Evolutionary conservation across 2,113 vertebrate genomes (phyloP).

Genomic region (Solea solea): DNA sequence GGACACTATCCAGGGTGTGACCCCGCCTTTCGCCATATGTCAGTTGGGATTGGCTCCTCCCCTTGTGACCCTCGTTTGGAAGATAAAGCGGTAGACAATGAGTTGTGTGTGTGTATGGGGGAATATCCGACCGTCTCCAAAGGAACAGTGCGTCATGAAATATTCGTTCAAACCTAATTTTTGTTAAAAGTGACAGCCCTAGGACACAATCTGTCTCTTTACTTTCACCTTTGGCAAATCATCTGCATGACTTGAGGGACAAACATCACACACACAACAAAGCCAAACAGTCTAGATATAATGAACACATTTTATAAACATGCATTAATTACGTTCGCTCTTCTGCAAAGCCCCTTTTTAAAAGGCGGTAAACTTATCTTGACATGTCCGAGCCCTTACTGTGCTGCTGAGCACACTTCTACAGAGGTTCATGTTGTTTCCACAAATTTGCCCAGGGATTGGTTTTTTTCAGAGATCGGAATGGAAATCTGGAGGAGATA

Average conservation of each 20-base stretch:
- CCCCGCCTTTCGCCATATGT: too few relatives aligned
- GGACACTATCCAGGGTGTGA: too few relatives aligned
- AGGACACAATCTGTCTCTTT: neutral
- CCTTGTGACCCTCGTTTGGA: too few relatives aligned
- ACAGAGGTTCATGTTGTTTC: constrained; percentile 44
- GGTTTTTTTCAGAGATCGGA: constrained; percentile 77
- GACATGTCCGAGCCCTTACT: constrained; percentile 31
- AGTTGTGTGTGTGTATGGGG: too few relatives aligned
- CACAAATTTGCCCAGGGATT: constrained; percentile 43
- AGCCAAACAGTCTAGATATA: constrained; percentile 1
- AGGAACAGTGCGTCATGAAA: too few relatives aligned
- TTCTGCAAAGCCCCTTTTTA: constrained; percentile 7
- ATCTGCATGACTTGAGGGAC: constrained; percentile 1
- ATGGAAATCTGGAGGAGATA: constrained; percentile 67
- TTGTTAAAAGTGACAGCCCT: too few relatives aligned
- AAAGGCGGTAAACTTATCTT: constrained; percentile 29
- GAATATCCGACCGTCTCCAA: too few relatives aligned
- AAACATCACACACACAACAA: constrained; percentile 1
- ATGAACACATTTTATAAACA: constrained; percentile 23
- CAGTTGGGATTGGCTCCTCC: too few relatives aligned
- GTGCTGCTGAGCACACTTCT: constrained; percentile 20
- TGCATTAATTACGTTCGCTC: constrained; percentile 12
- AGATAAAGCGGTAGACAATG: too few relatives aligned
- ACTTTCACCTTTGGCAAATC: constrained; percentile 24
- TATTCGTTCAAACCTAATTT: too few relatives aligned